Conservation (phyloP, 2,888 invertebrate species). For the Xestoiulus laeticollis region DNA sequence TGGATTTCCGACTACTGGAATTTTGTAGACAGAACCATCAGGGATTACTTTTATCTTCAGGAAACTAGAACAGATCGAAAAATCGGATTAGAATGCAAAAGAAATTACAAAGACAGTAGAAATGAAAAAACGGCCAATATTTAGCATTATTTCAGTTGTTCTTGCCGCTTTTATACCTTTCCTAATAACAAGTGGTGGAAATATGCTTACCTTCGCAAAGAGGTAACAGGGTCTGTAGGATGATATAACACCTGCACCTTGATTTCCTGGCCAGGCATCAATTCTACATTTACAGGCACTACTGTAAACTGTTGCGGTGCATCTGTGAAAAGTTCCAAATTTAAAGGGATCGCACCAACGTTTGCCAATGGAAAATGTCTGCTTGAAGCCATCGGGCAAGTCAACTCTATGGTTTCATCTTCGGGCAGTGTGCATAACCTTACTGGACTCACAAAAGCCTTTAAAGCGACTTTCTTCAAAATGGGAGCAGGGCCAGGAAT, state of each 20-base stretch:
- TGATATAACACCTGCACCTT: constrained; percentile 13
- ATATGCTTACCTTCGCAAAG: constrained; percentile 1
- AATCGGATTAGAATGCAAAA: neutral
- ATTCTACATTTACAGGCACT: neutral
- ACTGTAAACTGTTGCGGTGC: neutral
- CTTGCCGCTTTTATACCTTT: too few species aligned
- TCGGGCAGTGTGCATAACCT: neutral
- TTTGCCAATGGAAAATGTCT: constrained; percentile 39
- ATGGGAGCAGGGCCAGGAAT: constrained; percentile 36
- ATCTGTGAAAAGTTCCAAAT: constrained; percentile 9
- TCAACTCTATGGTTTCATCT: constrained; percentile 34
- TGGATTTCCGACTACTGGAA: neutral
- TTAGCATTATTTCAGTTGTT: too few species aligned
- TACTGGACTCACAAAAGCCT: neutral
- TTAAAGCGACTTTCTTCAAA: constrained; percentile 29
- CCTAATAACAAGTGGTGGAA: neutral
- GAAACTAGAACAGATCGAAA: neutral
- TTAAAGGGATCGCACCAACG: neutral
- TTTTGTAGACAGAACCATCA: constrained; percentile 29
- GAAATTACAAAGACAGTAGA: too few species aligned
- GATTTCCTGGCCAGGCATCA: constrained; percentile 36
- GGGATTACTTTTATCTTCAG: constrained; percentile 42
- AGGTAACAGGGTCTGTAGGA: neutral
- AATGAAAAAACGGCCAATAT: too few species aligned
- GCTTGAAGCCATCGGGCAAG: neutral